Evolutionary conservation across 2,113 vertebrate species (phyloP).

Genomic region (Deroptyus accipitrinus): DNA sequence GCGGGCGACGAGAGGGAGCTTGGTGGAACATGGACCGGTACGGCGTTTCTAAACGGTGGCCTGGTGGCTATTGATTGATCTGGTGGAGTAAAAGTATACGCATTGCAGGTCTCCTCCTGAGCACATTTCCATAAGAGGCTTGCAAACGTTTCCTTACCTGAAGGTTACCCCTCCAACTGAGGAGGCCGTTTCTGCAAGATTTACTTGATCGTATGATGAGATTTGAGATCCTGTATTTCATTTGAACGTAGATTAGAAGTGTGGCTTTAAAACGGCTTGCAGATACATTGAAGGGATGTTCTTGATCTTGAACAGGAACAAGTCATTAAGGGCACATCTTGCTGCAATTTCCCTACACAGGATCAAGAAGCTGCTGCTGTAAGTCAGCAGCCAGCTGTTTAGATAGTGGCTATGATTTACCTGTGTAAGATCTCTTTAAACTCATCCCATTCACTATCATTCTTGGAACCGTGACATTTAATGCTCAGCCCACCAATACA

Average conservation of each 20-base stretch:
- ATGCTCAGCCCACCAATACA: background rate
- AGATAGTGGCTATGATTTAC: background rate
- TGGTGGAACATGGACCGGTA: background rate
- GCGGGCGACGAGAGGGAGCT: background rate
- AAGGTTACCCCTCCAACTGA: constrained; percentile 22
- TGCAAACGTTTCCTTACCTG: constrained; percentile 8
- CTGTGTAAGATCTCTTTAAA: background rate
- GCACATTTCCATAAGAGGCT: constrained; percentile 36
- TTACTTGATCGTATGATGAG: background rate
- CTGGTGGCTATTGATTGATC: constrained; percentile 46
- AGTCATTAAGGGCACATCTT: background rate
- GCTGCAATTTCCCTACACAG: background rate
- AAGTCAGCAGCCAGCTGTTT: background rate
- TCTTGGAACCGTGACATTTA: background rate
- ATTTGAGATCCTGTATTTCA: background rate
- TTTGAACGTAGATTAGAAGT: background rate
- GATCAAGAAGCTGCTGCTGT: background rate
- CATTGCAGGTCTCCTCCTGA: constrained; percentile 85
- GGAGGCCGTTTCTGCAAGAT: background rate
- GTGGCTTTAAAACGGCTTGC: background rate
- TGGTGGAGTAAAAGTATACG: constrained; percentile 73
- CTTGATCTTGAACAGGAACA: background rate
- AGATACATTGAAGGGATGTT: background rate
- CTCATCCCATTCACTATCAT: rapidly evolving
- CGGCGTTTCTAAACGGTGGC: background rate